phyloP scores from a whole-genome alignment of 2,888 invertebrate species.

The Adelognathus sp. region DNA sequence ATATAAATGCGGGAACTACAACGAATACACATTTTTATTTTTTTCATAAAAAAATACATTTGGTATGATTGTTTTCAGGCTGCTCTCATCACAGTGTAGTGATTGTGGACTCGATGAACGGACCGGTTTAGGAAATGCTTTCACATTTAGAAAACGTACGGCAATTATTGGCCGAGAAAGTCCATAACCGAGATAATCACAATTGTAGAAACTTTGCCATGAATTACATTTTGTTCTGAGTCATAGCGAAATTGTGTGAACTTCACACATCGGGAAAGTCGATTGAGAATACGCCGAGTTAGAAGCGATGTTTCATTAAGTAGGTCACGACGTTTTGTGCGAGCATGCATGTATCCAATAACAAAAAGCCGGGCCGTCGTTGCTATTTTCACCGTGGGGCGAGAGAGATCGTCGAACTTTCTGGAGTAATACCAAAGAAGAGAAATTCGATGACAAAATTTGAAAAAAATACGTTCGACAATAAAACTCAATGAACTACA shows the following conservation, averaged over 20 bases:
- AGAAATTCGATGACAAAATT: slow-evolving; percentile 48
- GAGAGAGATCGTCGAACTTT: slow-evolving; percentile 55
- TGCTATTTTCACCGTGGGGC: slow-evolving; percentile 58
- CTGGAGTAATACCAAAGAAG: slow-evolving; percentile 50
- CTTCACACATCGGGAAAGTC: slow-evolving; percentile 54
- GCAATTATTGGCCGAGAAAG: neutral
- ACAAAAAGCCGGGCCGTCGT: slow-evolving; percentile 55
- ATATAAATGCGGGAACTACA: slow-evolving; percentile 45
- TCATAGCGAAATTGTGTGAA: slow-evolving; percentile 9
- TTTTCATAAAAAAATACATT: slow-evolving; percentile 66
- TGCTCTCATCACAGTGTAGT: slow-evolving; percentile 58
- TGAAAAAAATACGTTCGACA: slow-evolving; percentile 24
- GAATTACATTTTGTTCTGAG: neutral
- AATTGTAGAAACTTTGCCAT: neutral
- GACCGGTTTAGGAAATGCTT: slow-evolving; percentile 52
- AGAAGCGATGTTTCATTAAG: slow-evolving; percentile 46
- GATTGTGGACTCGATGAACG: slow-evolving; percentile 54
- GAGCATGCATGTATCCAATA: slow-evolving; percentile 49
- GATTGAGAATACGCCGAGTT: slow-evolving; percentile 38
- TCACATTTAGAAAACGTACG: slow-evolving; percentile 29
- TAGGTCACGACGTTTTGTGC: slow-evolving; percentile 52
- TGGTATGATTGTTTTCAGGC: slow-evolving; percentile 67
- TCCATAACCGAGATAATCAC: slow-evolving; percentile 6
- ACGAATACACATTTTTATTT: slow-evolving; percentile 57
- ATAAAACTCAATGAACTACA: slow-evolving; percentile 20